phyloP scores from a whole-genome alignment of 2,888 invertebrate genomes.

The Scotopteryx bipunctaria region DNA sequence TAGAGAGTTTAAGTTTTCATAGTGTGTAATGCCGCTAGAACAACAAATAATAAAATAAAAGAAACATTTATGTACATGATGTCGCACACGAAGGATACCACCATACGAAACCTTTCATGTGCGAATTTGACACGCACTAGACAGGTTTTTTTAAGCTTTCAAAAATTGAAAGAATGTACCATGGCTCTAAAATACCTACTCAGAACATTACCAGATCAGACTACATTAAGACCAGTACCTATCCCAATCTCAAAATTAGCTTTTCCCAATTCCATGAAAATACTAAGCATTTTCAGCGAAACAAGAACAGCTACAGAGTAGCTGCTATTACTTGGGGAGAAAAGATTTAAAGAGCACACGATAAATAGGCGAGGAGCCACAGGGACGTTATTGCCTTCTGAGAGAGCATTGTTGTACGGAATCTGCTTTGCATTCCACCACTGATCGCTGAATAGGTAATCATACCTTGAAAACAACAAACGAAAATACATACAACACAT shows the following conservation, averaged over 20 bases:
- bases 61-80: no score
- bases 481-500: conserved; percentile 6
- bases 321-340: conserved; percentile 37
- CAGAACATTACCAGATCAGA: no score
- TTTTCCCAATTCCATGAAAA: conserved; percentile 31
- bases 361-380: conserved; percentile 55
- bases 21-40: no score
- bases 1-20: no score
- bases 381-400: conserved; percentile 50
- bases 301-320: conserved; percentile 43
- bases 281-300: conserved; percentile 31
- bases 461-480: conserved; percentile 16
- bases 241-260: neutral
- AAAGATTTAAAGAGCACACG: conserved; percentile 47
- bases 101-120: no score
- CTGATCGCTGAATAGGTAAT: conserved; percentile 37
- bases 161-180: no score
- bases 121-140: no score
- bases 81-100: no score
- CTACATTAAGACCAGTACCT: no score
- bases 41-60: no score
- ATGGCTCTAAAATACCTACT: no score
- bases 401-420: conserved; percentile 44
- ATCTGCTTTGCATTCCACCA: conserved; percentile 42
- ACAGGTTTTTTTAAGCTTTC: no score